Evolutionary conservation across 2,888 invertebrate species (phyloP).

Genomic region (Keiferia lycopersicella): DNA sequence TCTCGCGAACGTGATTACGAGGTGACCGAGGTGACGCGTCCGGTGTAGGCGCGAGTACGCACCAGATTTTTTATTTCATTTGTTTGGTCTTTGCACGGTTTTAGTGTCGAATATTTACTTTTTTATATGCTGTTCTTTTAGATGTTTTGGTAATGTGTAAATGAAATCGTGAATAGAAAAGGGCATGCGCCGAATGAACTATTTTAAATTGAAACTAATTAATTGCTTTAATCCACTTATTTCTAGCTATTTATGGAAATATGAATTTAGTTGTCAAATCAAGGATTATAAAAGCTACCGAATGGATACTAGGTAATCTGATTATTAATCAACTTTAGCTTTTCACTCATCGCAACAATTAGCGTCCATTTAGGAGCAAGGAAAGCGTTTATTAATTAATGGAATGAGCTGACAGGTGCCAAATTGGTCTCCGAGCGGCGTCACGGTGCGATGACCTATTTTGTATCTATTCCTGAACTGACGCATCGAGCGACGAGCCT

Average conservation of each 20-base stretch:
- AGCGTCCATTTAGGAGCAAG: constrained; percentile 6
- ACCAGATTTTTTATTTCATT: constrained; percentile 2
- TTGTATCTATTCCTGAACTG: constrained; percentile 57
- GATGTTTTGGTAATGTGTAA: background rate
- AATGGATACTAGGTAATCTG: background rate
- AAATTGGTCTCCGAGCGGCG: constrained; percentile 29
- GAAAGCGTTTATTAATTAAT: constrained; percentile 19
- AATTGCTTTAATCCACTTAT: too few species aligned
- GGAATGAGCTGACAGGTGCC: constrained; percentile 24
- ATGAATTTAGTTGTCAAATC: background rate
- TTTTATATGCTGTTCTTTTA: background rate
- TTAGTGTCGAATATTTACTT: background rate
- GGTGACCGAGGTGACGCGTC: constrained; percentile 23
- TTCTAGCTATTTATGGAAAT: too few species aligned
- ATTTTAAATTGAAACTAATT: too few species aligned
- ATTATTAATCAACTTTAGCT: background rate
- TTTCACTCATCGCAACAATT: constrained; percentile 13
- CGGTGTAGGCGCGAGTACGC: constrained; percentile 8
- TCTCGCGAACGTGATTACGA: constrained; percentile 24
- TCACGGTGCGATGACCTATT: constrained; percentile 66
- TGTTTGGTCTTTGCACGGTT: background rate
- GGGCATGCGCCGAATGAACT: too few species aligned
- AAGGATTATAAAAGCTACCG: background rate
- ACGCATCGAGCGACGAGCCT: constrained; percentile 44
- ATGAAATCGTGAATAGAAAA: too few species aligned